phyloP scores from a whole-genome alignment of 2,888 invertebrate genomes.

The Cinara cedri region DNA sequence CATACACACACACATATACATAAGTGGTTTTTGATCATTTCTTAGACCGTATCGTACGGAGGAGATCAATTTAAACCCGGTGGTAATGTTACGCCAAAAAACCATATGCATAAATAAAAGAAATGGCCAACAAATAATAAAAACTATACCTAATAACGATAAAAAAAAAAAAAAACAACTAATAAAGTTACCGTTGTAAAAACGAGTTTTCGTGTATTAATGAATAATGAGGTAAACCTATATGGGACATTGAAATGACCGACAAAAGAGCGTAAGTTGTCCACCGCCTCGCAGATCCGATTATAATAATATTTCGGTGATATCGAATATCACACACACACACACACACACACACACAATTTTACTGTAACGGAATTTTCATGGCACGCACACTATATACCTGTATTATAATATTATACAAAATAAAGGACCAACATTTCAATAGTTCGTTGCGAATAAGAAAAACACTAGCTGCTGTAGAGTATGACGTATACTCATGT shows the following conservation, averaged over 20 bases:
- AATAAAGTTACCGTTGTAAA: neutral
- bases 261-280: too few relatives aligned
- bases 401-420: too few relatives aligned
- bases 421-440: too few relatives aligned
- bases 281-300: neutral
- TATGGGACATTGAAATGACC: neutral
- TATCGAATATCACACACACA: neutral
- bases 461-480: too few relatives aligned
- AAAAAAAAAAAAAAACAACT: too few relatives aligned
- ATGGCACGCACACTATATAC: too few relatives aligned
- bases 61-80: slow-evolving; percentile 27
- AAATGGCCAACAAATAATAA: neutral
- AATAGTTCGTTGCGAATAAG: too few relatives aligned
- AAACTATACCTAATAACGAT: too few relatives aligned
- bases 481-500: too few relatives aligned
- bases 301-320: neutral
- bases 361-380: too few relatives aligned
- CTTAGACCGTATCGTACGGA: neutral
- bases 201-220: slow-evolving; percentile 31
- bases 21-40: slow-evolving; percentile 38
- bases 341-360: neutral
- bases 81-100: neutral
- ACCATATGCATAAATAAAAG: slow-evolving; percentile 30
- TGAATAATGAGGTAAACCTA: neutral
- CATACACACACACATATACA: neutral